Conservation (phyloP, 2,113 vertebrate genomes). For the Ictalurus punctatus region DNA sequence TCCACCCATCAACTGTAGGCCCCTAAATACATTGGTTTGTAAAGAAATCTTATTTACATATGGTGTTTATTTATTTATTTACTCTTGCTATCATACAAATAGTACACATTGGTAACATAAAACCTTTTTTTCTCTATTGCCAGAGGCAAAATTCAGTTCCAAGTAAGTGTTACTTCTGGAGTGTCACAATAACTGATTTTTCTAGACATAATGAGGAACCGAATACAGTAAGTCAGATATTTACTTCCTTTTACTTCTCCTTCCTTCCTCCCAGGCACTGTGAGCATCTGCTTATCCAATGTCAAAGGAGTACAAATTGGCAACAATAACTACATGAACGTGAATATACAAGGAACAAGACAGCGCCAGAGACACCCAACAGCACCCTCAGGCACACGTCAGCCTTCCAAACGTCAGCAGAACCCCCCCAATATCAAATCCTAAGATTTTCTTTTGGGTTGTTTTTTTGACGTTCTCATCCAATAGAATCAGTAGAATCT, state of each 20-base stretch:
- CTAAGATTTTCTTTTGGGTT: not conserved
- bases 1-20: not conserved
- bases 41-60: not conserved
- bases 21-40: conserved; percentile 19
- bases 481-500: not conserved
- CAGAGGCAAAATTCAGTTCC: conserved; percentile 43
- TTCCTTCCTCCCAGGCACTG: not conserved
- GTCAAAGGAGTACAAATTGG: conserved; percentile 59
- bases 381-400: conserved; percentile 54
- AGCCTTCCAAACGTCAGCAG: not conserved
- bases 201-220: not conserved
- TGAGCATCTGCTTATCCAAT: conserved; percentile 17
- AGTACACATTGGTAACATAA: not conserved
- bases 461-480: not conserved
- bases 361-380: conserved; percentile 61
- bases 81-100: not conserved
- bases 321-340: conserved; percentile 57
- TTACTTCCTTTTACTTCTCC: not conserved
- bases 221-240: not conserved
- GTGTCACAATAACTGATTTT: not conserved
- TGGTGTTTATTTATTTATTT: not conserved
- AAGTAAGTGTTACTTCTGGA: conserved; percentile 46
- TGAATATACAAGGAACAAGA: not conserved
- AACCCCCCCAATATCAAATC: not conserved
- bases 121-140: not conserved